Evolutionary conservation across 2,888 invertebrate species (phyloP).

Genomic region (Copidosoma aretas): DNA sequence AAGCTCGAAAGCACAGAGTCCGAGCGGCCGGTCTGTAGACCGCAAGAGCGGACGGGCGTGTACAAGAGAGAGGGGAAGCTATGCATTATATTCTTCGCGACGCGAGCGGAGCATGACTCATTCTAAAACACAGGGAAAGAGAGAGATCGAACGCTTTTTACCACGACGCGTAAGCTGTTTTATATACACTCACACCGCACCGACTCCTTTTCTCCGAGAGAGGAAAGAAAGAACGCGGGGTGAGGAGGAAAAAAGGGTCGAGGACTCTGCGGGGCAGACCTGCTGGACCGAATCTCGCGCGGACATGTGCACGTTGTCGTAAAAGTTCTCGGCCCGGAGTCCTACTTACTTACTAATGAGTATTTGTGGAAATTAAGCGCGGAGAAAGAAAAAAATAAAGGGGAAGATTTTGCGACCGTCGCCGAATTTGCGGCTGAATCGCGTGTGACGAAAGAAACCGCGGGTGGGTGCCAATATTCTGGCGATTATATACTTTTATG

Average conservation of each 20-base stretch:
- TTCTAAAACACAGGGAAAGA: conserved; percentile 20
- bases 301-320: not conserved
- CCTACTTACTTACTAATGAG: too few relatives aligned
- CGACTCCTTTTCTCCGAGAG: conserved; percentile 9
- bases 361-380: too few relatives aligned
- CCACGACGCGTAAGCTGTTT: not conserved
- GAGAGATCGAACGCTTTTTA: conserved; percentile 8
- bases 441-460: not conserved
- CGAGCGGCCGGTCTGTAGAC: too few relatives aligned
- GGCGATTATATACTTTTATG: too few relatives aligned
- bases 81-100: too few relatives aligned
- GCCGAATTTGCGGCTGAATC: not conserved
- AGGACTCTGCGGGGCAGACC: not conserved
- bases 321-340: not conserved
- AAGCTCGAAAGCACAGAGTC: too few relatives aligned
- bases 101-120: conserved; percentile 15
- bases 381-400: too few relatives aligned
- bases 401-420: too few relatives aligned
- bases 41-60: not conserved
- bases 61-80: not conserved
- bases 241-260: conserved; percentile 23
- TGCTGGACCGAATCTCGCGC: not conserved
- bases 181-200: not conserved
- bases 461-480: too few relatives aligned
- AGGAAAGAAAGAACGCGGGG: too few relatives aligned